These are phyloP conservation scores for Picathartes gymnocephalus DNA, from an alignment of 2,113 vertebrate genomes.

Conservation along the genomic window DNA sequence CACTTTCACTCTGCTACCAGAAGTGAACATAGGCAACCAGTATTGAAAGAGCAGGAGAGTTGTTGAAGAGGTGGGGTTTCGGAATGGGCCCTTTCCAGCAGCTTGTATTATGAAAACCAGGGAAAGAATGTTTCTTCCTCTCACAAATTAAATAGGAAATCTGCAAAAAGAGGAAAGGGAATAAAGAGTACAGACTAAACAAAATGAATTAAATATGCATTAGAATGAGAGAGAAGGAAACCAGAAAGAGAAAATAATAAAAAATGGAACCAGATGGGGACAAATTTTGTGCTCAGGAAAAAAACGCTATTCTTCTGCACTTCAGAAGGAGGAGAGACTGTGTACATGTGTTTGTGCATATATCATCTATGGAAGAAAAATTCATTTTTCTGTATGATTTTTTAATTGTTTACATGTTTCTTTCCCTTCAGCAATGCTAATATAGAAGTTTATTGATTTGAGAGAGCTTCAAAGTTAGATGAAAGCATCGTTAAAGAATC, in stretches of 20 bases:
- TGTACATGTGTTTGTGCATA: background rate
- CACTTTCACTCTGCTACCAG: background rate
- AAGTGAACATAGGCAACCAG: background rate
- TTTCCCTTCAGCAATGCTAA: background rate
- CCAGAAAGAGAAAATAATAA: background rate
- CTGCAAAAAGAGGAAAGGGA: slow-evolving; percentile 26
- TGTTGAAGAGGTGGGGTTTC: background rate
- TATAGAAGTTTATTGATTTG: background rate
- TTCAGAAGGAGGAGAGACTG: background rate
- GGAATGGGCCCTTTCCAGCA: background rate
- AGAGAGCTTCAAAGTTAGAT: background rate
- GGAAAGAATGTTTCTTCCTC: background rate
- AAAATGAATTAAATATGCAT: slow-evolving; percentile 34
- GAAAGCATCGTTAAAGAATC: background rate
- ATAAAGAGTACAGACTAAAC: slow-evolving; percentile 38
- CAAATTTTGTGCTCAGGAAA: background rate
- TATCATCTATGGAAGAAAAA: background rate
- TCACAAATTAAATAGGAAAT: slow-evolving; percentile 18
- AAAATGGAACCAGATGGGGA: slow-evolving; percentile 54
- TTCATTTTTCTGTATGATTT: background rate
- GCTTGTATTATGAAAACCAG: background rate
- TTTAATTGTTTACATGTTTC: background rate
- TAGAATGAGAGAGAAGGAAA: slow-evolving; percentile 24
- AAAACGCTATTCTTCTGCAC: background rate
- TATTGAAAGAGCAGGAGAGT: background rate